These are phyloP conservation scores for Nasonia vitripennis DNA, from an alignment of 1,140 invertebrate species.

Conservation along the genomic window DNA sequence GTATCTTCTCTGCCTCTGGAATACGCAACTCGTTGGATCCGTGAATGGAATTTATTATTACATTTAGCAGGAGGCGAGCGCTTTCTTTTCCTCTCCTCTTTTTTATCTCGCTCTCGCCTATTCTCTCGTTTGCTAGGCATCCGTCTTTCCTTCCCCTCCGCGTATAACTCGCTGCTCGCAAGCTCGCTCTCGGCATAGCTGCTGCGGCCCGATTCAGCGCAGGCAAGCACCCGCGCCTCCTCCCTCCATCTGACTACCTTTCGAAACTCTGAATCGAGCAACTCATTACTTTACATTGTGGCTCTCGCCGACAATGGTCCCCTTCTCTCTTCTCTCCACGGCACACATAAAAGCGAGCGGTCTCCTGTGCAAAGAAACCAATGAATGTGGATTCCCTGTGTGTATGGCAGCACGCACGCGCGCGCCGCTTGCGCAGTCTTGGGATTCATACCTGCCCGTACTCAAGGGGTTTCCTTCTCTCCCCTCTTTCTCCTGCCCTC, in stretches of 20 bases:
- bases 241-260: neutral
- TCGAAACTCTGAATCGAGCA: neutral
- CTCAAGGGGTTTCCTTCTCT: neutral
- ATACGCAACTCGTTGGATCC: neutral
- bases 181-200: neutral
- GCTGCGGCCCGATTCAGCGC: neutral
- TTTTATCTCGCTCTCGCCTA: neutral
- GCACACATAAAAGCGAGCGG: conserved; percentile 2
- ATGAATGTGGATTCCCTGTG: conserved; percentile 1
- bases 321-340: neutral
- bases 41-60: conserved; percentile 1
- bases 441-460: conserved; percentile 2
- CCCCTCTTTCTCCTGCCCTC: neutral
- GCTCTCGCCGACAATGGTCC: neutral
- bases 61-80: neutral
- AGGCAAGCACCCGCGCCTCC: neutral
- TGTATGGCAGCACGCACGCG: neutral
- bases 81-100: neutral
- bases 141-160: neutral
- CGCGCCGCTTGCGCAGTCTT: neutral
- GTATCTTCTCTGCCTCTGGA: neutral
- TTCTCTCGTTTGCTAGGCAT: neutral
- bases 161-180: neutral
- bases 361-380: conserved; percentile 3
- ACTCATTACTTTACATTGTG: conserved; percentile 4